Evolutionary conservation across 1,140 invertebrate genomes (phyloP).

Genomic region (Brachionus rubens): DNA sequence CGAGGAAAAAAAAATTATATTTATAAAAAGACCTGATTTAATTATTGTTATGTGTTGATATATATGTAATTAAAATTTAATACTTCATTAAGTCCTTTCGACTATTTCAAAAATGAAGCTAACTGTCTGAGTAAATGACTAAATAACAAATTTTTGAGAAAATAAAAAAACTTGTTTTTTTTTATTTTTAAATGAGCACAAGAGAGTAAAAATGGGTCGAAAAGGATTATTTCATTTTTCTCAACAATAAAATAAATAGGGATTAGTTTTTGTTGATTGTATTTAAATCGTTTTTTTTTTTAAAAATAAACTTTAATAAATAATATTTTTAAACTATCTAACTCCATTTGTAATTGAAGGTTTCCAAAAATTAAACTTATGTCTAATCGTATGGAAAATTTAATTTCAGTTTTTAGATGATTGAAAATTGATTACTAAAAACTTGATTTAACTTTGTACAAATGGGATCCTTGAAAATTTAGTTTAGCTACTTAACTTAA

Average conservation of each 20-base stretch:
- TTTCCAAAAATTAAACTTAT: too few relatives aligned
- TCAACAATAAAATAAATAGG: not conserved
- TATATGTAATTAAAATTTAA: conserved; percentile 16
- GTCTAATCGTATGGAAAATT: too few relatives aligned
- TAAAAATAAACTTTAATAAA: not conserved
- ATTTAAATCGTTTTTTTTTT: not conserved
- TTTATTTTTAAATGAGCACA: too few relatives aligned
- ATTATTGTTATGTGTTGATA: not conserved
- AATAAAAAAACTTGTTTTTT: too few relatives aligned
- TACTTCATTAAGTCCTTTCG: conserved; percentile 5
- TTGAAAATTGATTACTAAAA: too few relatives aligned
- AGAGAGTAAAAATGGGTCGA: not conserved
- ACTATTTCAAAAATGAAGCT: not conserved
- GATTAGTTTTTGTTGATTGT: not conserved
- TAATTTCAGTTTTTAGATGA: too few relatives aligned
- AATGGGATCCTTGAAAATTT: too few relatives aligned
- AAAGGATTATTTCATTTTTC: conserved; percentile 20
- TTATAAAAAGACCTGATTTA: conserved; percentile 32
- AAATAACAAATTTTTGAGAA: not conserved
- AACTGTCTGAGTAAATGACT: conserved; percentile 24
- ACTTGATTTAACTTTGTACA: too few relatives aligned
- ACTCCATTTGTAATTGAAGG: too few relatives aligned
- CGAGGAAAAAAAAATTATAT: not conserved
- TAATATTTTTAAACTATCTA: too few relatives aligned
- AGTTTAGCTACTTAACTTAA: too few relatives aligned